Percentiles rank a stretch among this genome's conserved stretches.
These are phyloP conservation scores for Rhinatrema bivittatum DNA, from an alignment of 2,797 vertebrate species.

Conservation along the genomic window DNA sequence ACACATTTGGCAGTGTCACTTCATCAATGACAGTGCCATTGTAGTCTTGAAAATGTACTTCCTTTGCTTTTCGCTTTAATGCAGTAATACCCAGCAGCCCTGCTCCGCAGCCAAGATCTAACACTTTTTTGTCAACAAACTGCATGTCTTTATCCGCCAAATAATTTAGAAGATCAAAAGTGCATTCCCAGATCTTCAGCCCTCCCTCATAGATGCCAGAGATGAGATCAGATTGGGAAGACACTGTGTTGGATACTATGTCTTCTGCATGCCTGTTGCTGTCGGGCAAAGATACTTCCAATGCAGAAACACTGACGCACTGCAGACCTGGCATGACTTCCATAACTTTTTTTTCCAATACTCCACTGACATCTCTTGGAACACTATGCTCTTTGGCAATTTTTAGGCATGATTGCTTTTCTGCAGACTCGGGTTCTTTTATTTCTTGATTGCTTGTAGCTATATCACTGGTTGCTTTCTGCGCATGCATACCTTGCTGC, in stretches of 20 bases:
- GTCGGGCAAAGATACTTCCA: slow-evolving; percentile 19
- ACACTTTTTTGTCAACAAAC: slow-evolving; percentile 65
- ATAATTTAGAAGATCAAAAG: slow-evolving; percentile 81
- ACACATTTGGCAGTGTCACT: slow-evolving; percentile 77
- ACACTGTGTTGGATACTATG: slow-evolving; percentile 57
- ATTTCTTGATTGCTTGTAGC: rapidly evolving
- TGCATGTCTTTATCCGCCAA: slow-evolving; percentile 57
- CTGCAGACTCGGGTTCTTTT: neutral
- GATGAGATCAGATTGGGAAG: slow-evolving; percentile 83
- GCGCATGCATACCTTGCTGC: neutral
- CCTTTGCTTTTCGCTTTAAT: slow-evolving; percentile 62
- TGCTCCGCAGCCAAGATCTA: slow-evolving; percentile 91
- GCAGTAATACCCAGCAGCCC: slow-evolving; percentile 83
- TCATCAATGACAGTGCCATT: slow-evolving; percentile 86
- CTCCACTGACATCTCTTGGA: slow-evolving; percentile 35
- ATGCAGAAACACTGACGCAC: neutral
- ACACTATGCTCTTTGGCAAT: slow-evolving; percentile 44
- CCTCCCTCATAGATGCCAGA: slow-evolving; percentile 91
- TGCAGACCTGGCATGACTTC: slow-evolving; percentile 16
- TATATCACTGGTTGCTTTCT: neutral
- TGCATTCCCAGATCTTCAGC: slow-evolving; percentile 97
- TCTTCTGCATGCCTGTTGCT: slow-evolving; percentile 42
- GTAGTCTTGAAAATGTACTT: slow-evolving; percentile 90
- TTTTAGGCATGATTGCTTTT: slow-evolving; percentile 7
- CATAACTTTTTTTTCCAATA: slow-evolving; percentile 42